Conservation (phyloP, 2,113 vertebrate genomes). For the Poecile atricapillus region DNA sequence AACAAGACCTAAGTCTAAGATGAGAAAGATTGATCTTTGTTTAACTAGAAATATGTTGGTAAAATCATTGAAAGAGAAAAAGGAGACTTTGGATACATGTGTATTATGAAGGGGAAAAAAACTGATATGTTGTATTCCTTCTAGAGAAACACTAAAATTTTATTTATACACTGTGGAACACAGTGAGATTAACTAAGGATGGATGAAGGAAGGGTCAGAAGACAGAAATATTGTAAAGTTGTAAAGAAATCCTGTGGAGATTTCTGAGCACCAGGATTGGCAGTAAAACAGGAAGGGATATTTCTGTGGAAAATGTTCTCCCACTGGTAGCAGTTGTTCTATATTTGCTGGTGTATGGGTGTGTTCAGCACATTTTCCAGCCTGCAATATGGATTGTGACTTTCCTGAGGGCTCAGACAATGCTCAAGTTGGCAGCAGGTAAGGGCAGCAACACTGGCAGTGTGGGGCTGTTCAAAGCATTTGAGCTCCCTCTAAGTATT, state of each 20-base stretch:
- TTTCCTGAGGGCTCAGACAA: not conserved
- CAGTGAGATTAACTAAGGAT: not conserved
- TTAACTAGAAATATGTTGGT: not conserved
- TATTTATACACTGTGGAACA: not conserved
- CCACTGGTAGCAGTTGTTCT: not conserved
- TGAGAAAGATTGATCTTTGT: not conserved
- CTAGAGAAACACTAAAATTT: not conserved
- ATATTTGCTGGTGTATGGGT: not conserved
- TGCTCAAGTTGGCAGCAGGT: not conserved
- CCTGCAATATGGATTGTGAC: accelerated
- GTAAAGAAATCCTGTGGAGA: not conserved
- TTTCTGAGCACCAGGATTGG: not conserved
- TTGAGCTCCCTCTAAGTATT: accelerated
- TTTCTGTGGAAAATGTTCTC: not conserved
- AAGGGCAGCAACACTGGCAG: not conserved
- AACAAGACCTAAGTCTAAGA: not conserved
- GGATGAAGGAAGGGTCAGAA: not conserved
- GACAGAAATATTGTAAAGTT: not conserved
- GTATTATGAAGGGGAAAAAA: not conserved
- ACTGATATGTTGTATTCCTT: not conserved
- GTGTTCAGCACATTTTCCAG: not conserved
- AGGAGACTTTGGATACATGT: not conserved
- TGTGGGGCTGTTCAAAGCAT: not conserved
- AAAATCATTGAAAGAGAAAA: not conserved
- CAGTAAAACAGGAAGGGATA: not conserved